Evolutionary conservation across 92 coral and sea anemone species (phyloP).

Genomic region (Zoanthus sociatus): DNA sequence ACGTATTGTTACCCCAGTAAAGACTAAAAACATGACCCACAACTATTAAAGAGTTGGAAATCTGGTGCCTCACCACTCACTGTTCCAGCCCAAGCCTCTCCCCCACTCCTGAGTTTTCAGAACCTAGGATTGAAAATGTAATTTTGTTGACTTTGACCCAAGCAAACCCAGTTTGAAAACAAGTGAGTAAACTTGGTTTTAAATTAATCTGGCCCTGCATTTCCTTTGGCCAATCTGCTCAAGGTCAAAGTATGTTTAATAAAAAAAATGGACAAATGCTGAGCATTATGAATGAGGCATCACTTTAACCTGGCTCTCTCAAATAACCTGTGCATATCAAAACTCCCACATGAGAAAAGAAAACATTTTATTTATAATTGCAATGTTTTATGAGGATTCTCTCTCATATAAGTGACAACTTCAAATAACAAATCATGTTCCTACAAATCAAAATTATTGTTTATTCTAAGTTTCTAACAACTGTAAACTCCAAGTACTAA

Average conservation of each 20-base stretch:
- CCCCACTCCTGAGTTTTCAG: neutral
- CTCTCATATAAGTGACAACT: neutral
- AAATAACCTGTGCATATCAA: neutral
- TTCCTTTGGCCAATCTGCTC: neutral
- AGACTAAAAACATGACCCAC: neutral
- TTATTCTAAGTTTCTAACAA: conserved; percentile 1
- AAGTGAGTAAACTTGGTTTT: conserved; percentile 5
- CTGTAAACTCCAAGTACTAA: conserved; percentile 3
- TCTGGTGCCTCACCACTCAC: conserved; percentile 6
- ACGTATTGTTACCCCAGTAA: neutral
- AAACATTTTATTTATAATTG: too few relatives aligned
- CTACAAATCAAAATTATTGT: neutral
- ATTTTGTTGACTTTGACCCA: neutral
- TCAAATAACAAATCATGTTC: neutral
- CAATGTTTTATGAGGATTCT: neutral
- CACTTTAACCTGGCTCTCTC: conserved; percentile 1
- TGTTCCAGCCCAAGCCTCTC: conserved; percentile 1
- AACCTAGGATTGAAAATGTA: neutral
- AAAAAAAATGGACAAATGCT: neutral
- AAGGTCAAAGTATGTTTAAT: neutral
- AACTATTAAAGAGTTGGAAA: neutral
- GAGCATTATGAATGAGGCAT: conserved; percentile 2
- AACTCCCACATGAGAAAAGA: too few relatives aligned
- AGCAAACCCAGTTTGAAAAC: neutral
- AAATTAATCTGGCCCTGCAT: neutral